Evolutionary conservation across 2,113 vertebrate species (phyloP), one percentile per base, ranked within the genome.

Genomic region (Ariopsis seemanni): DNA sequence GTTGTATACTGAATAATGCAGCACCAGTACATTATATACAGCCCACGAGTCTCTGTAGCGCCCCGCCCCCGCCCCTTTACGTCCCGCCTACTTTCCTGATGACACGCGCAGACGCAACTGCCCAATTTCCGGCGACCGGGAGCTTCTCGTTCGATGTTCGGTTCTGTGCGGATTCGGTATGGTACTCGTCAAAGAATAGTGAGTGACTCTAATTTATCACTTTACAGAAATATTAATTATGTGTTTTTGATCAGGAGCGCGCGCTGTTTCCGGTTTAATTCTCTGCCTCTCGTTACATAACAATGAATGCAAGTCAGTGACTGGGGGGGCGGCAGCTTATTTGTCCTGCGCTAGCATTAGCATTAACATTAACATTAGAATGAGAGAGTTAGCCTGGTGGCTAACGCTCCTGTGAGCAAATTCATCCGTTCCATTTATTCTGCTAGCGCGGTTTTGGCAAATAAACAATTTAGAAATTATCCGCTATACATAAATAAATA

Each of bases 151-250:
- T 91, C 89, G 86, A 89, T 82, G 88, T 91, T 62, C 87, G 88
- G 84, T 90, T 85, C 89, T 90, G 90, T 87, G 71, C 86, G 81
- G 87, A 83, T 78, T 86, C 91, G 90, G 90, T 69, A 92, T 92
- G 91, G 91, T 92, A 89, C 91, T 92, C 82, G 42, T 92, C 83
- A 92, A 92, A 77, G 90, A 92, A 92, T 92, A 92, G 91, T 92
- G 80, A 91, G 91, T 92, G 55, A 18, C 30, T 78, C 48, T 84
- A 10, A 10, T 63, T 7, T 8, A 62, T 22, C 25, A 20, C 27
- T n/a, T 72, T 52, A 3, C 10, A 62, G 3, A 69, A 57, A 48
- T 30, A 7, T n/a, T 5, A 52, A 18, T 5, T 4, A 25, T 42
- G 5, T 11, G 10, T 27, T 4, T 84, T 30, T 62, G 34, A 17